phyloP scores from a whole-genome alignment of 2,113 vertebrate genomes.

The Stomatorhinus ivindoensis region DNA sequence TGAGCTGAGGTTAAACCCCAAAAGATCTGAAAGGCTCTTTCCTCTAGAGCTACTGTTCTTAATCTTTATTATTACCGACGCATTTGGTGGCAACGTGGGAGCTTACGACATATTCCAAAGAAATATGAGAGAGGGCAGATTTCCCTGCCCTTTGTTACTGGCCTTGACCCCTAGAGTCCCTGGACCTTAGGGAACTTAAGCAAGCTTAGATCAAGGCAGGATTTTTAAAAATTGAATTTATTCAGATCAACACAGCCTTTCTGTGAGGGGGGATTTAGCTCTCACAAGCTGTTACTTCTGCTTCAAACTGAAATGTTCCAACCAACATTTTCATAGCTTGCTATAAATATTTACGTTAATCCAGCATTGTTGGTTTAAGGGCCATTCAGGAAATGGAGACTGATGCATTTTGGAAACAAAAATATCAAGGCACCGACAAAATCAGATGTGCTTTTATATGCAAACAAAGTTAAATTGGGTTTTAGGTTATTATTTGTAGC shows the following conservation, averaged over 20 bases:
- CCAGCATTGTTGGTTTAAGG: neutral
- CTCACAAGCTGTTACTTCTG: constrained; percentile 19
- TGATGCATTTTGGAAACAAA: neutral
- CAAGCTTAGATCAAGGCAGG: constrained; percentile 82
- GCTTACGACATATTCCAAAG: constrained; percentile 50
- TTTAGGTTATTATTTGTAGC: neutral
- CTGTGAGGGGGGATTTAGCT: constrained; percentile 31
- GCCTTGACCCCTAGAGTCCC: constrained; percentile 71
- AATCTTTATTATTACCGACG: constrained; percentile 58
- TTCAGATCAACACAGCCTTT: constrained; percentile 73
- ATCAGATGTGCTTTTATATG: neutral
- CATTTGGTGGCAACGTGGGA: constrained; percentile 56
- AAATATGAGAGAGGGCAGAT: constrained; percentile 61
- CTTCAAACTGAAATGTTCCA: constrained; percentile 9
- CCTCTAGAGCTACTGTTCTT: constrained; percentile 45
- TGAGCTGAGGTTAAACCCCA: constrained; percentile 9
- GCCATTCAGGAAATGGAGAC: neutral
- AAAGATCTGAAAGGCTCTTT: constrained; percentile 40
- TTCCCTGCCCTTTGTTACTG: constrained; percentile 69
- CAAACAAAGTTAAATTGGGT: neutral
- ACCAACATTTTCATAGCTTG: constrained; percentile 15
- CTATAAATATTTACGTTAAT: constrained; percentile 23
- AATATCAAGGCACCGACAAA: neutral
- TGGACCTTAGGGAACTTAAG: constrained; percentile 69
- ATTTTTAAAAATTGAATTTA: constrained; percentile 84